phyloP scores from a whole-genome alignment of 2,113 vertebrate genomes.

The Arenaria interpres region DNA sequence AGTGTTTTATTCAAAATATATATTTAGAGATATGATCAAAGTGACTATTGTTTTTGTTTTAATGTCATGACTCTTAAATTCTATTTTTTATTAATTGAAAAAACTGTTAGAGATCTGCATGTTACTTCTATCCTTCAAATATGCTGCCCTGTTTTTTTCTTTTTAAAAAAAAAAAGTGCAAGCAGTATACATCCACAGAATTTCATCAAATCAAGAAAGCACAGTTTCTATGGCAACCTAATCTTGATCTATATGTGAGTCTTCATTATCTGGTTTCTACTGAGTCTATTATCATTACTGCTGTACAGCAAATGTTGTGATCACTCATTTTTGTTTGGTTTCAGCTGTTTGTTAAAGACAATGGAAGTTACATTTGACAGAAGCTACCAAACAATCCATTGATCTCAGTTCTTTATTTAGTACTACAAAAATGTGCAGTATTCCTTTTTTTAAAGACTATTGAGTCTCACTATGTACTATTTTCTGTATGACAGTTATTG shows the following conservation, averaged over 20 bases:
- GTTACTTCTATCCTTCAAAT: neutral
- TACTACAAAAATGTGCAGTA: neutral
- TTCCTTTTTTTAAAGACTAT: neutral
- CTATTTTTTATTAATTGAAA: neutral
- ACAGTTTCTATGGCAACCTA: conserved; percentile 66
- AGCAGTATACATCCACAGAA: neutral
- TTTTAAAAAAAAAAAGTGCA: neutral
- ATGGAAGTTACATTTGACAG: conserved; percentile 29
- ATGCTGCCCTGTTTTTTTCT: neutral
- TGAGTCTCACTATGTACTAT: neutral
- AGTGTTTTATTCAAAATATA: neutral
- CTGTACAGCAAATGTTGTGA: conserved; percentile 33
- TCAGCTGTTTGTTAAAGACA: conserved; percentile 47
- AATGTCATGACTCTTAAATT: neutral
- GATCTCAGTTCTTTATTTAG: conserved; percentile 32
- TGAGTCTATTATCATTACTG: conserved; percentile 36
- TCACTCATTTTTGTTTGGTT: conserved; percentile 42
- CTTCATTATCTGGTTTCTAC: conserved; percentile 61
- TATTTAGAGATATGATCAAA: neutral
- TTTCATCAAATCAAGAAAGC: conserved; percentile 27
- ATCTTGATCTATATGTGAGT: conserved; percentile 56
- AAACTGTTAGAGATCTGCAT: neutral
- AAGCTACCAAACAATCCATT: conserved; percentile 27
- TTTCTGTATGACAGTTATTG: conserved; percentile 11
- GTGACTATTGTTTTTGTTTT: neutral